Conservation (phyloP, 2,113 vertebrate genomes). For the Atrichornis clamosus region DNA sequence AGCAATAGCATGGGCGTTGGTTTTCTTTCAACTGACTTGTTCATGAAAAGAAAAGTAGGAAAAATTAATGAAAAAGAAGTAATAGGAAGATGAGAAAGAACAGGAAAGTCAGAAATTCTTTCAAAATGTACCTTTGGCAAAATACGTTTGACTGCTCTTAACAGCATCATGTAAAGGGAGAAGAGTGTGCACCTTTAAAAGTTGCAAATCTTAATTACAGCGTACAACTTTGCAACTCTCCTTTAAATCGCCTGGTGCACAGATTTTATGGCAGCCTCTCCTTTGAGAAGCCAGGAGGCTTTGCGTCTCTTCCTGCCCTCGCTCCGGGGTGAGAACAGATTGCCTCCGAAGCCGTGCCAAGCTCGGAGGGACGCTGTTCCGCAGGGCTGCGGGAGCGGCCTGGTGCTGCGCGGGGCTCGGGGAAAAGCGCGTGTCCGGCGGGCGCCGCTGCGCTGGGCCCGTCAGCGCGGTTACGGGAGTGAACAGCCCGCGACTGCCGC, state of each 20-base stretch:
- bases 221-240: not conserved
- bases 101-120: not conserved
- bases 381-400: fast-evolving
- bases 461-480: not conserved
- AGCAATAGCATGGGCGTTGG: not conserved
- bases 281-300: not conserved
- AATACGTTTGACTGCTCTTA: not conserved
- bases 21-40: not conserved
- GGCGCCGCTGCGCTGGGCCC: too few species aligned
- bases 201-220: not conserved
- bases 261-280: not conserved
- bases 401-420: fast-evolving
- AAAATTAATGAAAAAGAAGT: not conserved
- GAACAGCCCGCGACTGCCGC: not conserved
- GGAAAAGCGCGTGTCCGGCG: too few species aligned
- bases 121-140: not conserved
- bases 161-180: not conserved
- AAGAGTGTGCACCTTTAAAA: not conserved
- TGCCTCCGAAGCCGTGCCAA: not conserved
- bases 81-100: not conserved
- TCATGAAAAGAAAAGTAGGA: not conserved
- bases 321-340: not conserved
- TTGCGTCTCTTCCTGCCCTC: not conserved
- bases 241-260: not conserved
- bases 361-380: not conserved